Evolutionary conservation across 2,797 vertebrate species (phyloP).

Genomic region (Megalops cyprinoides): DNA sequence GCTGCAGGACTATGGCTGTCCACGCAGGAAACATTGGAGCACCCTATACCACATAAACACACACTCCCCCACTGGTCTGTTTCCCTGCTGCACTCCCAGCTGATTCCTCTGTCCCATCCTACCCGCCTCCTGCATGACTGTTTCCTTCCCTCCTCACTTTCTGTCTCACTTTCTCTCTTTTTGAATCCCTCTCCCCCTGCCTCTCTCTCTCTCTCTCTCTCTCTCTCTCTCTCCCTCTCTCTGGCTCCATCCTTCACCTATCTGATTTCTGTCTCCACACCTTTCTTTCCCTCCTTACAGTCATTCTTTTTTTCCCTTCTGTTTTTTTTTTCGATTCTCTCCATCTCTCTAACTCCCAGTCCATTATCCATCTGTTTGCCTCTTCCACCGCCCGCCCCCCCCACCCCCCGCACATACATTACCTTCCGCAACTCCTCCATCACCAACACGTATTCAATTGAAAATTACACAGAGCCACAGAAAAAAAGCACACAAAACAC

Average conservation of each 20-base stretch:
- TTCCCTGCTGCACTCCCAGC: not conserved
- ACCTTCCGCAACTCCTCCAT: not conserved
- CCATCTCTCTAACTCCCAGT: not conserved
- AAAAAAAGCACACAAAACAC: not conserved
- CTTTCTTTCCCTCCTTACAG: not conserved
- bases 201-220: not conserved
- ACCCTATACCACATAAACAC: constrained; percentile 32
- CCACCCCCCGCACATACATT: too few species aligned
- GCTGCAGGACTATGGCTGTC: constrained; percentile 17
- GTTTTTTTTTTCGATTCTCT: not conserved
- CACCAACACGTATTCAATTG: not conserved
- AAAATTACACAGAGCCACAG: too few species aligned
- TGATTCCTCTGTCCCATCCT: too few species aligned
- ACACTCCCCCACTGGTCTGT: not conserved
- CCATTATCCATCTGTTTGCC: not conserved
- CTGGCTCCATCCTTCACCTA: not conserved
- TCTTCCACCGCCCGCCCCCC: too few species aligned
- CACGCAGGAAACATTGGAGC: constrained; percentile 22
- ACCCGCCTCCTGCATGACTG: not conserved
- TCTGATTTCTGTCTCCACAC: not conserved
- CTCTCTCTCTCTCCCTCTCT: not conserved
- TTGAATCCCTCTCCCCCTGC: not conserved
- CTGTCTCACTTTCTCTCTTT: not conserved
- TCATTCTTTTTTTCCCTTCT: not conserved
- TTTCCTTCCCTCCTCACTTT: not conserved